These are phyloP conservation scores for Phymanthus crucifer DNA, from an alignment of 92 coral and sea anemone species.

Conservation along the genomic window DNA sequence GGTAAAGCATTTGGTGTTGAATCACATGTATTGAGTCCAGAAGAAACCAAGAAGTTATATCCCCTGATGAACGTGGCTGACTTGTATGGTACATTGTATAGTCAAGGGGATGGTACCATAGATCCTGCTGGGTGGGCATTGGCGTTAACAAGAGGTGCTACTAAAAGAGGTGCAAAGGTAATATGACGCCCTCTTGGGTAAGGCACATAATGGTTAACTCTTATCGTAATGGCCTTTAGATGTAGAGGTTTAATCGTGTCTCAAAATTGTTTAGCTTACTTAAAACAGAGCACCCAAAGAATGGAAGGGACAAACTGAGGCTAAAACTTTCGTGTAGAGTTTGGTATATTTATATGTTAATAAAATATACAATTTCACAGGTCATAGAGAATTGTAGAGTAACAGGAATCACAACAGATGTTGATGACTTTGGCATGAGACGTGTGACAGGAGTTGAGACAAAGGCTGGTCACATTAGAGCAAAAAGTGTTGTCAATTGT, in stretches of 20 bases:
- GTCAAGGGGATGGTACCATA: conserved; percentile 97
- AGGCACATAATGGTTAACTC: no score
- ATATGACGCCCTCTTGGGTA: neutral
- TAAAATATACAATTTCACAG: conserved; percentile 24
- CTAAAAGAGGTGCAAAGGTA: conserved; percentile 88
- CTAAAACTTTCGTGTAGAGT: no score
- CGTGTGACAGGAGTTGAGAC: conserved; percentile 88
- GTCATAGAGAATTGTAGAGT: conserved; percentile 90
- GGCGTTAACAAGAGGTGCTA: conserved; percentile 86
- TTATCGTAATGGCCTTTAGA: no score
- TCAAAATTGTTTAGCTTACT: no score
- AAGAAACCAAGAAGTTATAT: conserved; percentile 85
- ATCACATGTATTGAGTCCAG: conserved; percentile 84
- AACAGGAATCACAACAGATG: conserved; percentile 81
- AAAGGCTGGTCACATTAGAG: conserved; percentile 73
- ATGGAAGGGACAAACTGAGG: no score
- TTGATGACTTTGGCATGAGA: conserved; percentile 85
- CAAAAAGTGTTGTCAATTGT: conserved; percentile 86
- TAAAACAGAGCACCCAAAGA: no score
- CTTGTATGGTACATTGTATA: conserved; percentile 90
- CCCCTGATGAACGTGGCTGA: conserved; percentile 91
- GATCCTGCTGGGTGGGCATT: conserved; percentile 99
- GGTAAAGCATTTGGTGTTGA: conserved; percentile 90
- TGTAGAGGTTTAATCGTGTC: no score
- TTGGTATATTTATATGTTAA: neutral